These are phyloP conservation scores for Platycnemis pennipes DNA, from an alignment of 2,888 invertebrate genomes.

Conservation along the genomic window DNA sequence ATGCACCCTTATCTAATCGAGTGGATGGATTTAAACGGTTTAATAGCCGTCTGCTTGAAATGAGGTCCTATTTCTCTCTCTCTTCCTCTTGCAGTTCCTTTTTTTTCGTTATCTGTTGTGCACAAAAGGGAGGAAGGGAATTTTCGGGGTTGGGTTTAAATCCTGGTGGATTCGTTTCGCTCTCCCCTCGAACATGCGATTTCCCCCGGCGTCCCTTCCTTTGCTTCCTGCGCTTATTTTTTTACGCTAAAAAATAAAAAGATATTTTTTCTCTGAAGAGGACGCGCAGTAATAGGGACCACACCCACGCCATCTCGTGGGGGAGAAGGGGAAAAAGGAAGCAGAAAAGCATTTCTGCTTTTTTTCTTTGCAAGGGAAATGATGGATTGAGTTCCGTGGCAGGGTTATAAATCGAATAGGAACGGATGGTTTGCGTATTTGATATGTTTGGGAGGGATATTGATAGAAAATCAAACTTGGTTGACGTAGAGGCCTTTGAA, in stretches of 20 bases:
- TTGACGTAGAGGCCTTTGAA: background rate
- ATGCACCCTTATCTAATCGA: slow-evolving; percentile 36
- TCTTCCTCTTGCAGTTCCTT: background rate
- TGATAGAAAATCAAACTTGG: slow-evolving; percentile 5
- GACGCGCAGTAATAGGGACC: background rate
- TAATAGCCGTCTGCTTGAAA: slow-evolving; percentile 32
- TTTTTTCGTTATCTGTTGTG: background rate
- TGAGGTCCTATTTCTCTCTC: slow-evolving; percentile 13
- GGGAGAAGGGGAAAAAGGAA: background rate
- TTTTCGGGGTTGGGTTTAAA: background rate
- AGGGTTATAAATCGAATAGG: slow-evolving; percentile 7
- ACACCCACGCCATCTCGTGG: background rate
- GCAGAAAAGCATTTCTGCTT: background rate
- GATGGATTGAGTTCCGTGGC: slow-evolving; percentile 31
- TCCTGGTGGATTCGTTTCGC: background rate
- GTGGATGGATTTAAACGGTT: slow-evolving; percentile 39
- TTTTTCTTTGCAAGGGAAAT: background rate
- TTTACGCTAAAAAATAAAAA: background rate
- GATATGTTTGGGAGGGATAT: background rate
- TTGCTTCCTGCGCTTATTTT: background rate
- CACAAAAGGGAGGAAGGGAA: background rate
- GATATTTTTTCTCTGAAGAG: background rate
- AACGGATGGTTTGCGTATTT: background rate
- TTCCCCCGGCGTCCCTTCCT: background rate
- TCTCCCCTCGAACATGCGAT: background rate